phyloP scores from a whole-genome alignment of 2,888 invertebrate species.

The Periphyllus acericola region DNA sequence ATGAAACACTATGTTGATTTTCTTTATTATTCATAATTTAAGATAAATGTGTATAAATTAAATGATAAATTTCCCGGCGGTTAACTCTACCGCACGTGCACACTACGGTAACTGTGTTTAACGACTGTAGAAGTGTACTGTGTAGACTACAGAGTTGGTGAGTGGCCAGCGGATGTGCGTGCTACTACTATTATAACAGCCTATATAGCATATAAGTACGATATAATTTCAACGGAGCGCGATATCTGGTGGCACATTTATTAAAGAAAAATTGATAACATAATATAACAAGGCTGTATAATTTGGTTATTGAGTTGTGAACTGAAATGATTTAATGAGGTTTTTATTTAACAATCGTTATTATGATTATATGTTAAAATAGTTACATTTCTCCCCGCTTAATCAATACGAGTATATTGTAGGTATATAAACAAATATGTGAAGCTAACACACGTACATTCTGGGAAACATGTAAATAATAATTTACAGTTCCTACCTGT shows the following conservation, averaged over 20 bases:
- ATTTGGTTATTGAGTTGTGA: neutral
- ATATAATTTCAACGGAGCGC: constrained; percentile 22
- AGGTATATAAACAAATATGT: no score
- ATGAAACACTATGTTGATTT: constrained; percentile 14
- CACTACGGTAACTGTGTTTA: neutral
- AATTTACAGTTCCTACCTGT: no score
- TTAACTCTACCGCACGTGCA: neutral
- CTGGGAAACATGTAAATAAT: no score
- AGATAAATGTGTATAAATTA: neutral
- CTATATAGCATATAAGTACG: neutral
- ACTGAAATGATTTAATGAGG: neutral
- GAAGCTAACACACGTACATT: no score
- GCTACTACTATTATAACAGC: neutral
- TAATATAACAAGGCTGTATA: neutral
- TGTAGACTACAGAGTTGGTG: neutral
- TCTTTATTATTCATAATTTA: constrained; percentile 33
- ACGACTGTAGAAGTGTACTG: neutral
- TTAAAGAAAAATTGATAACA: neutral
- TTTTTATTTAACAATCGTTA: neutral
- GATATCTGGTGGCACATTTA: constrained; percentile 14
- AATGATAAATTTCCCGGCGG: neutral
- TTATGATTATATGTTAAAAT: no score
- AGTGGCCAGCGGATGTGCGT: neutral
- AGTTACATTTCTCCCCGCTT: no score
- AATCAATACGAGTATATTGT: no score